Evolutionary conservation across 2,888 invertebrate genomes (phyloP), one percentile per base, ranked within the genome.

Genomic region (Chaetogeoica ovagalla): DNA sequence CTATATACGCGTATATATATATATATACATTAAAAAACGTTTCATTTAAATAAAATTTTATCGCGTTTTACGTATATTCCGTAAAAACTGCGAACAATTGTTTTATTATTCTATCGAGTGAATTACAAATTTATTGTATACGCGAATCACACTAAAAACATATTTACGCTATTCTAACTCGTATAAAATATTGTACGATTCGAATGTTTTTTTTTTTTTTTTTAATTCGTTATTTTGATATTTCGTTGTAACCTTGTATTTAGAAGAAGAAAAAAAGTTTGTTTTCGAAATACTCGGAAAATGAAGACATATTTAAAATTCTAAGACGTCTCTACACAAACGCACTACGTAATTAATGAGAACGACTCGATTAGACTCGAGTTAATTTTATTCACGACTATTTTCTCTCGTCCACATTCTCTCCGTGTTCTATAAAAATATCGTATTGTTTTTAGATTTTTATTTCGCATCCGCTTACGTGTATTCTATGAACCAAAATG

Each of bases 351-450:
- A 30, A 30, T 52, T 21, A 30, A 52, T n/a, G 13, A 23, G 15
- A 59, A 30, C 55, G 65, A 74, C 55, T 57, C 39, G 63, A 73
- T 73, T 63, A 63, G 15, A 63, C 63, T 74, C 55, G 65, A 74
- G 65, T 74, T 65, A 74, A 74, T 74, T 65, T 65, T 65, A 55
- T 74, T 74, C 55, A 21, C 39, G 65, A 74, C 63, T 65, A 65
- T 63, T 19, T 66, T 57, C 63, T 39, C 19, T 59, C 43, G 30
- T 75, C 43, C 17, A 55, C 55, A 74, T n/a, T n/a, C n/a, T n/a
- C n/a, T n/a, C n/a, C n/a, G n/a, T n/a, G n/a, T n/a, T n/a, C n/a
- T n/a, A n/a, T n/a, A n/a, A n/a, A n/a, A 74, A 74, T 74, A 52
- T 39, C 37, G 59, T 68, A 68, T 76, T 76, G 66, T 65, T 55